Evolutionary conservation across 2,797 vertebrate species (phyloP).

Genomic region (Melanogrammus aeglefinus): DNA sequence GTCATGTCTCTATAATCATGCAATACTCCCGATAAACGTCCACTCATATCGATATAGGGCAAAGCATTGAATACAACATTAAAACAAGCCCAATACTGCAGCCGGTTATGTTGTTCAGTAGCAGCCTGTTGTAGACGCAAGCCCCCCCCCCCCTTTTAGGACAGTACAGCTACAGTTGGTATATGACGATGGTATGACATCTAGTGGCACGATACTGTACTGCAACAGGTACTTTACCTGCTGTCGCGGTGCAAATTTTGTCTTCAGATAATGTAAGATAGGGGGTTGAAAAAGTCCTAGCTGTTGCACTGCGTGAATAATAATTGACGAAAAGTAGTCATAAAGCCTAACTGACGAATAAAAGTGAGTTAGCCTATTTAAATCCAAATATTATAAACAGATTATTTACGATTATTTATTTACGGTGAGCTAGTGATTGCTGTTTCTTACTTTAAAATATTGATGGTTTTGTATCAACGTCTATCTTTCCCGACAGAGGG

Average conservation of each 20-base stretch:
- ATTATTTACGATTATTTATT: background rate
- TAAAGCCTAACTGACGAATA: background rate
- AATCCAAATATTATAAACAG: background rate
- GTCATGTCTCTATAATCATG: background rate
- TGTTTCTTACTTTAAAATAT: background rate
- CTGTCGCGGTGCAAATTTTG: background rate
- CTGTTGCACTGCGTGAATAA: background rate
- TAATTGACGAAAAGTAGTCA: background rate
- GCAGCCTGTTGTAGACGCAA: background rate
- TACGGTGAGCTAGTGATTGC: background rate
- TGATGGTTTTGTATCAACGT: background rate
- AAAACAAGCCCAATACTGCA: no score
- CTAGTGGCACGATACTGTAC: slow-evolving; percentile 55
- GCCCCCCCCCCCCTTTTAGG: background rate
- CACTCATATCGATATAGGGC: no score
- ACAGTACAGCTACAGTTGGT: background rate
- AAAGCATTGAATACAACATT: no score
- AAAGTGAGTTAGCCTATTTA: background rate
- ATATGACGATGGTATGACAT: slow-evolving; percentile 50
- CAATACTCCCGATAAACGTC: background rate
- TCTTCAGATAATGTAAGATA: background rate
- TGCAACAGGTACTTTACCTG: no score
- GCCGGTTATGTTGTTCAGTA: background rate
- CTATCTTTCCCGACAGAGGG: background rate
- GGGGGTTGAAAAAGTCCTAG: background rate